Evolutionary conservation across 2,113 vertebrate genomes (phyloP), one percentile per base, ranked within the genome.

Genomic region (Origma solitaria): DNA sequence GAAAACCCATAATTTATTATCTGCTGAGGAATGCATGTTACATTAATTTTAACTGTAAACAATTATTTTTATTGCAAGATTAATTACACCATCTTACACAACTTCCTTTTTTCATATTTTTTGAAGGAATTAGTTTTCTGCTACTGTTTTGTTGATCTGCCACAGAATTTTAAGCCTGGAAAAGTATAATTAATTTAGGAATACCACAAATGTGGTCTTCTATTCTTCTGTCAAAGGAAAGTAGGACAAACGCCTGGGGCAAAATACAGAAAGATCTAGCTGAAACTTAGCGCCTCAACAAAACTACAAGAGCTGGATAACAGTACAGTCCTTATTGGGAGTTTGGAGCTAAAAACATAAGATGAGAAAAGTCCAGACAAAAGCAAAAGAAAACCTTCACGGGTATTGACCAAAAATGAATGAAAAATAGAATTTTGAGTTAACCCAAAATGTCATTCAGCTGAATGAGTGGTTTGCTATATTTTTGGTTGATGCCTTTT

Each of bases 51-150:
- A 98, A 98, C 98, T 98, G 98, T 98, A 98, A 98, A 98, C 98
- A 98, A 98, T 98, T 98, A 98, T 98, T 98, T 98, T 98, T 98
- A 98, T 98, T 98, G 98, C 97, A 98, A 98, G 98, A 98, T 98
- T 98, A 98, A 98, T 98, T 98, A 98, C 97, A 97, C 97, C 96
- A 98, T 98, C 97, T 97, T 98, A 97, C 92, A 97, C 96, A 97
- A 98, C 97, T 98, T 98, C 97, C 98, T 97, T 97, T 97, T 97
- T 98, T 98, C 97, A 98, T 98, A 98, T 98, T 98, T 98, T 98
- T 97, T 97, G 97, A 98, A 97, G 93, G 96, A 97, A 97, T 98
- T 97, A 88, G 89, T 97, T 97, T 98, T 97, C 97, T 94, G 96
- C 97, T 97, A 97, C 96, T 96, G 88, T 97, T 98, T 98, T 97